phyloP scores from a whole-genome alignment of 2,113 vertebrate species.

The Epinephelus moara region DNA sequence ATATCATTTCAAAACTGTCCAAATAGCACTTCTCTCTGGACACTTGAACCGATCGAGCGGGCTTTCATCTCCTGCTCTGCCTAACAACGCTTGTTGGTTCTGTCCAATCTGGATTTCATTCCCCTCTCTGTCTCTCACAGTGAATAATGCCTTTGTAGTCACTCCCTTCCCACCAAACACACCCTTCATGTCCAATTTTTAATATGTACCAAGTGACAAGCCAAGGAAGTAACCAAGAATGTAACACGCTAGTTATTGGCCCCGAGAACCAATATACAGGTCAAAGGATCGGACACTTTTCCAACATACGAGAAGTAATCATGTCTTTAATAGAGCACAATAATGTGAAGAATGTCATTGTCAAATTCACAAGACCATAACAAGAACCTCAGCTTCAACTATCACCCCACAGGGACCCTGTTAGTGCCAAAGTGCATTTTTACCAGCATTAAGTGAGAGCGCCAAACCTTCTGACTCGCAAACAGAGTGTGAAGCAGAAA shows the following conservation, averaged over 20 bases:
- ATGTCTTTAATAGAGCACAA: constrained; percentile 54
- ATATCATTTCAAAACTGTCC: constrained; percentile 57
- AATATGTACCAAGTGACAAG: constrained; percentile 80
- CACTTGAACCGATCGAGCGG: constrained; percentile 55
- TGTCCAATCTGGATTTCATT: constrained; percentile 77
- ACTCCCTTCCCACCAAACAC: constrained; percentile 53
- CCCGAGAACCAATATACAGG: constrained; percentile 73
- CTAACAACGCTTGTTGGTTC: constrained; percentile 51
- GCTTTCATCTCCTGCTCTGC: constrained; percentile 65
- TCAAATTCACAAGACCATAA: constrained; percentile 69
- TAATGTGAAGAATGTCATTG: constrained; percentile 72
- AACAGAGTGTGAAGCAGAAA: constrained; percentile 60
- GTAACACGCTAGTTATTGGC: constrained; percentile 74
- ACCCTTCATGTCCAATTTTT: constrained; percentile 64
- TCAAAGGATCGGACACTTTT: constrained; percentile 65
- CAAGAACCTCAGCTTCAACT: constrained; percentile 46
- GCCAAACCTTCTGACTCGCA: constrained; percentile 47
- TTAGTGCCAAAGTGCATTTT: constrained; percentile 50
- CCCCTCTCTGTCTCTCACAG: constrained; percentile 54
- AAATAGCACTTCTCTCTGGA: constrained; percentile 57
- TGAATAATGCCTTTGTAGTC: constrained; percentile 80
- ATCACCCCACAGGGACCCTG: constrained; percentile 40
- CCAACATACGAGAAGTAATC: constrained; percentile 50
- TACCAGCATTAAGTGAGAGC: constrained; percentile 42
- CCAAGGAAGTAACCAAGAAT: constrained; percentile 77